Conservation (phyloP, 2,888 invertebrate species). For the Parnassius apollo region DNA sequence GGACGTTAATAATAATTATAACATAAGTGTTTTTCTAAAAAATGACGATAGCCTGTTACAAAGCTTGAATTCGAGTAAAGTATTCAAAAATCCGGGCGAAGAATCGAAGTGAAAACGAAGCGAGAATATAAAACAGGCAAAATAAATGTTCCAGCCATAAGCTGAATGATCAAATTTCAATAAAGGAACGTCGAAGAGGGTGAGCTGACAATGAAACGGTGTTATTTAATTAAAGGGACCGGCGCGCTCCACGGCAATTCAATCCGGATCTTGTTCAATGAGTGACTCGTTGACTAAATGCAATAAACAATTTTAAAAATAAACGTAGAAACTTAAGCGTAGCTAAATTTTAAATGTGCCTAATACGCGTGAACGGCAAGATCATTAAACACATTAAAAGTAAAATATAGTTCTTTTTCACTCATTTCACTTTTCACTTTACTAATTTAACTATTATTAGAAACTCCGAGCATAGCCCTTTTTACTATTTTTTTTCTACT, state of each 20-base stretch:
- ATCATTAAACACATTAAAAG: no score
- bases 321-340: no score
- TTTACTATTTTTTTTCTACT: no score
- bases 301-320: neutral
- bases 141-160: constrained; percentile 35
- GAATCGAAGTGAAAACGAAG: constrained; percentile 33
- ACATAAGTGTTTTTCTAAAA: constrained; percentile 1
- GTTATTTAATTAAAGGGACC: constrained; percentile 31
- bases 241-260: constrained; percentile 41
- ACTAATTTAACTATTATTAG: no score
- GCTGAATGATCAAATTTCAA: constrained; percentile 42
- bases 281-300: constrained; percentile 1
- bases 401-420: no score
- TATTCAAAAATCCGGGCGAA: constrained; percentile 33
- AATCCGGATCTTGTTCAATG: constrained; percentile 39
- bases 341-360: no score
- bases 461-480: no score
- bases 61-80: constrained; percentile 49
- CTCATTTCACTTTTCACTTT: no score
- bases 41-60: constrained; percentile 37
- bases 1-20: neutral
- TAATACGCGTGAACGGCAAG: no score
- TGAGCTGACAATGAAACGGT: constrained; percentile 31
- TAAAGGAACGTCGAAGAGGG: constrained; percentile 31
- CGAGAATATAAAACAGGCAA: constrained; percentile 38